Base-by-base conservation (phyloP, 2,113 vertebrate species). In the Mus pahari region DNA sequence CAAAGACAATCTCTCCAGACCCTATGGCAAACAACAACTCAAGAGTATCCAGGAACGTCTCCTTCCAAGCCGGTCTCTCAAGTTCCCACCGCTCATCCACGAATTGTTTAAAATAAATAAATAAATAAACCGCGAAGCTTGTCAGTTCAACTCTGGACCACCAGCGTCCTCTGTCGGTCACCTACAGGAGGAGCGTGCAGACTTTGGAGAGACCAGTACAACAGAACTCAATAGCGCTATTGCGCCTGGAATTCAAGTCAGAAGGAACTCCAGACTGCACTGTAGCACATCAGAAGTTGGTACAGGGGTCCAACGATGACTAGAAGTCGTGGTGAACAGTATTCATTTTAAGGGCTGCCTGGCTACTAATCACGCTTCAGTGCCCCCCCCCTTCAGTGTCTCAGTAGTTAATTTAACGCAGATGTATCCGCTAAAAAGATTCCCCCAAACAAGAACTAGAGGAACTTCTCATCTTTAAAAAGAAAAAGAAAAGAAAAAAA, bases 141-240 rank as follows among this genome's bases (percentile, higher is more conserved):
- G 26, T 6, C 26, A 3, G 5, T 45, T 96, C 95, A 98, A 96
- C 89, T 74, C 93, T 98, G 97, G 97, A 71, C 96, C 97, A 90
- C 94, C n/a, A 86, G 98, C 97, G 98, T 95, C 98, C 98, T 98
- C 98, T 99, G 94, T 97, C 84, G 98, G 98, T 95, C 93, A 92
- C 68, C 71, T 33, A 48, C 81, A 88, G 96, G 95, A 98, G 96
- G 68, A 60, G 26, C 70, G 31, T 10, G 4, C 90, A 36, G 91
- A 94, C 94, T 81, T 5, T 4, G 36, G 24, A 31, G 88, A 31
- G 12, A 28, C 36, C 42, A 0, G 45, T 19, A 0, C 20, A 5
- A 24, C 0, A 0, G 66, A 5, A 7, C 71, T 13, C 64, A 0
- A 22, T 12, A 39, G 58, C 17, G 19, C 58, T 33, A 14, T 1